A percentile compares a stretch with the other conserved stretches of the same genome.
phyloP scores from a whole-genome alignment of 2,888 invertebrate genomes.

The Yponomeuta evonymella region DNA sequence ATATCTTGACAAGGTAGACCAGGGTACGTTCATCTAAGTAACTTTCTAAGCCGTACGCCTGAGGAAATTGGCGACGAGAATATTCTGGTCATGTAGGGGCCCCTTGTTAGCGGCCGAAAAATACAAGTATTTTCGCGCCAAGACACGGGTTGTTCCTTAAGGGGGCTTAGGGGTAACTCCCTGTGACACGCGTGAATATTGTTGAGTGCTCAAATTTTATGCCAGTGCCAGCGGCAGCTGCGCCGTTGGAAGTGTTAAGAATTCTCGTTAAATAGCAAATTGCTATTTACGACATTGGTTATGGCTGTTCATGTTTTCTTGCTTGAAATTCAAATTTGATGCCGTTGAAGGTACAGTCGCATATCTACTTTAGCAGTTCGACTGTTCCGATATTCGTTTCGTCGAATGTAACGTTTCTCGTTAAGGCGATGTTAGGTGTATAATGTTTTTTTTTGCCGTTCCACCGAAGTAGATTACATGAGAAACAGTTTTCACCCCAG shows the following conservation, averaged over 20 bases:
- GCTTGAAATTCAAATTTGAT: neutral
- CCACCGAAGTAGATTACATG: too few relatives aligned
- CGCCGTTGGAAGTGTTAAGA: conserved; percentile 35
- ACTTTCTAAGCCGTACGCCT: conserved; percentile 65
- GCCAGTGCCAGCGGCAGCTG: conserved; percentile 47
- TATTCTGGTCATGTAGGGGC: conserved; percentile 69
- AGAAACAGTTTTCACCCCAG: too few relatives aligned
- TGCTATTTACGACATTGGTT: conserved; percentile 9
- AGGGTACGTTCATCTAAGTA: conserved; percentile 60
- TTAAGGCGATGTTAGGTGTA: too few relatives aligned
- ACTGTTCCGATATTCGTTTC: too few relatives aligned
- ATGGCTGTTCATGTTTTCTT: neutral
- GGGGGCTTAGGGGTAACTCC: conserved; percentile 46
- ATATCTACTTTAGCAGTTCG: too few relatives aligned
- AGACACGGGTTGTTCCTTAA: conserved; percentile 53
- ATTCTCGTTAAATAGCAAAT: conserved; percentile 19
- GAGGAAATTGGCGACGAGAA: conserved; percentile 68
- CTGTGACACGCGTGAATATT: conserved; percentile 46
- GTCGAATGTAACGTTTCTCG: too few relatives aligned
- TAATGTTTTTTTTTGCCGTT: too few relatives aligned
- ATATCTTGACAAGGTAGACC: conserved; percentile 43
- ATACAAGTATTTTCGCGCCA: conserved; percentile 51
- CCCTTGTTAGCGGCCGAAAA: conserved; percentile 66
- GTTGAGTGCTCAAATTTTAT: conserved; percentile 54
- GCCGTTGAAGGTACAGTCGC: neutral